Evolutionary conservation across 2,113 vertebrate genomes (phyloP), one percentile per base, ranked within the genome.

Genomic region (Chaetura pelagica): DNA sequence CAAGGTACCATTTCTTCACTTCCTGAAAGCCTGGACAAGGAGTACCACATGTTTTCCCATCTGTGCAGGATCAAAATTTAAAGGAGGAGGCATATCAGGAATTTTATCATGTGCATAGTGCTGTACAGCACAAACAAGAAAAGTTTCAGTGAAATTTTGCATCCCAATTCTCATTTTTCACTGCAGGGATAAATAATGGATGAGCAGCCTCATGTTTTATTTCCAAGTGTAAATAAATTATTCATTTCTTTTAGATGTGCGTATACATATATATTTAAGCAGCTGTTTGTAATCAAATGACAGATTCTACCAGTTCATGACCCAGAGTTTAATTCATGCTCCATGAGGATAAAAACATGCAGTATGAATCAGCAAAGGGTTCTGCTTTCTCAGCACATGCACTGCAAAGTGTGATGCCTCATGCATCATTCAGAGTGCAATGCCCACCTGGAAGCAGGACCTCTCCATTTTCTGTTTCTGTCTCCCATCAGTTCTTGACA

Each of bases 101-200:
- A 85, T 66, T 95, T 83, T 66, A 26, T 64, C 73, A 75, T 55
- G 77, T n/a, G 34, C 49, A 55, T 52, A 73, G 38, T 40, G 5
- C 40, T 85, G 38, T 62, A 74, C 48, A 64, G 44, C 38, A 74
- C 58, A 49, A 67, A 23, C 63, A 83, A 89, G 69, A 67, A 93
- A 80, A 94, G 10, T 61, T 90, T 54, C 61, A 46, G 62, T 34
- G 52, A 72, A 82, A 90, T 92, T 93, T 94, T 90, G 24, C 62
- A 51, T 95, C 69, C 49, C 42, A 57, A 10, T 81, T 66, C 57
- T 75, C 75, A 14, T 44, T 91, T 92, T 82, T 79, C 75, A 40
- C 78, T 46, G n/a, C 78, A 58, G 51, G 83, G 89, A 69, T 96
- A 93, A 97, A 94, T 97, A 90, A 96, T 97, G 62, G 84, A 95